Evolutionary conservation across 53 echinoderm and acorn worm genomes (phyloP).

Genomic region (Crossaster papposus): DNA sequence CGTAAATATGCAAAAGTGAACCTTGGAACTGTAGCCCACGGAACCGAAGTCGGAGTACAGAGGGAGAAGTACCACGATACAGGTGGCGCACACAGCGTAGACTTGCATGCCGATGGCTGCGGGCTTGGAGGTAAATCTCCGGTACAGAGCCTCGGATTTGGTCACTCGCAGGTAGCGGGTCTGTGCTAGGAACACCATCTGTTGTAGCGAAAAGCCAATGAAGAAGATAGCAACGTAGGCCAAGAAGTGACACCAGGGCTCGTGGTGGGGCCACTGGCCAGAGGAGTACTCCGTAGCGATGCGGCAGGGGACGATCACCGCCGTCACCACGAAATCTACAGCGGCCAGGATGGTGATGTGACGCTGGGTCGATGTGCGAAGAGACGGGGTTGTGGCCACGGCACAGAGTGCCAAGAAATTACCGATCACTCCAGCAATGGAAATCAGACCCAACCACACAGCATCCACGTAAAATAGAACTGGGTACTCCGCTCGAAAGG

Average conservation of each 20-base stretch:
- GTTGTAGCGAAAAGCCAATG: conserved; percentile 3
- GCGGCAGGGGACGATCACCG: background rate
- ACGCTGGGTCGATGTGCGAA: background rate
- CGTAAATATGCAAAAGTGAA: background rate
- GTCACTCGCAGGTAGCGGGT: background rate
- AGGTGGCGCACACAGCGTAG: background rate
- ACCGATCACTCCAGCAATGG: background rate
- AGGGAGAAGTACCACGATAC: background rate
- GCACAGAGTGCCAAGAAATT: background rate
- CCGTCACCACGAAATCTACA: background rate
- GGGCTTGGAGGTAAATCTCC: background rate
- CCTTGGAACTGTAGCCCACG: background rate
- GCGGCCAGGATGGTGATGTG: conserved; percentile 7
- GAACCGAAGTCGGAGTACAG: background rate
- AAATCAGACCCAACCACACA: background rate
- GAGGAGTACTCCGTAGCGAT: conserved; percentile 10
- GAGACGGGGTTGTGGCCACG: conserved; percentile 5
- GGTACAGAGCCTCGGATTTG: background rate
- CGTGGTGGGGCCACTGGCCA: background rate
- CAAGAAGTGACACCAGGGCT: background rate
- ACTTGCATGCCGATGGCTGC: background rate
- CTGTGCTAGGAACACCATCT: conserved; percentile 8
- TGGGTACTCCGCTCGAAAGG: background rate
- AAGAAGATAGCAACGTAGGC: background rate
- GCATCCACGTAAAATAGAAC: background rate